Evolutionary conservation across 1,140 invertebrate species (phyloP), one percentile per base, ranked within the genome.

Genomic region (Augochlora pura): DNA sequence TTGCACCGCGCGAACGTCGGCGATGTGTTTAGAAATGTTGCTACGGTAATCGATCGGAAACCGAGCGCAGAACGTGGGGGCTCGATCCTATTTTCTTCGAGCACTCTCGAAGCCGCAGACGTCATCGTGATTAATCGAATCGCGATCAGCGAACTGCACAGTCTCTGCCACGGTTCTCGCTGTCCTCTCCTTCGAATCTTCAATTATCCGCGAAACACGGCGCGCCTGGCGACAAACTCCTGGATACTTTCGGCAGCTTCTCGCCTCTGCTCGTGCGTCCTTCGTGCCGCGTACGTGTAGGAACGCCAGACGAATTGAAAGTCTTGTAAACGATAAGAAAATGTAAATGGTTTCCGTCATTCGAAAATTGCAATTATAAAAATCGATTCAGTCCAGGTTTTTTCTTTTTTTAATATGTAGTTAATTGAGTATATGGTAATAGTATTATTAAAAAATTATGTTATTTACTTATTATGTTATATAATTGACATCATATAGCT

Each of bases 121-220:
- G 0, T 42, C 23, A 27, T 38, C 74, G 21, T n/a, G 66, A n/a
- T 67, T 59, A n/a, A 76, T 76, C 52, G 73, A 75, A 66, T 75
- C 54, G 74, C 66, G 52, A 60, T 46, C 38, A 7, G 16, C 3
- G 23, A 42, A n/a, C n/a, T 25, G n/a, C 25, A 59, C 16, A 62
- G 14, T 32, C 1, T 18, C 60, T 27, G 5, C 25, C 18, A 62
- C 25, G 27, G 25, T 62, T 32, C 60, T 62, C 60, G 25, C 2
- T 62, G 23, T 32, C 18, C 60, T 32, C 60, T 32, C 25, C 60
- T 63, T 63, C 60, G 60, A 38, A 27, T 7, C 1, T 18, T 1
- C 18, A 63, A 63, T 38, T 38, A 63, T 38, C 32, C 9, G 16
- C 27, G 27, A 21, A 16, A 59, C 27, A 49, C 3, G 25, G 2